Evolutionary conservation across 2,797 vertebrate genomes (phyloP).

Genomic region (Danio kyathit): DNA sequence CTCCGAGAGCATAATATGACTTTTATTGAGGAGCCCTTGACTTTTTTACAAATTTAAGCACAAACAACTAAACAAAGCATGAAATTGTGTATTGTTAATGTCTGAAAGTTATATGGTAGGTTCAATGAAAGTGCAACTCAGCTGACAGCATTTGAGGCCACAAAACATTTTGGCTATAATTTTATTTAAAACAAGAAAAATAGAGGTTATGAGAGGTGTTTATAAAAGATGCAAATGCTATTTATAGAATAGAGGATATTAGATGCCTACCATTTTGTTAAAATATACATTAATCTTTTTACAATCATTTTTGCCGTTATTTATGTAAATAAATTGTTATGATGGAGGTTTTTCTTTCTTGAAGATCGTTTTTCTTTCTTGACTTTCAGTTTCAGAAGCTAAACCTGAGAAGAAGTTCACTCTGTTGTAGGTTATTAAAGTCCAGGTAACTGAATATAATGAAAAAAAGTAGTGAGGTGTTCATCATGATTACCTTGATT

Average conservation of each 20-base stretch:
- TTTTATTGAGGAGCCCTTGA: conserved; percentile 23
- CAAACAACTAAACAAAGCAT: neutral
- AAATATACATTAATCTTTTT: neutral
- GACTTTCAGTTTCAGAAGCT: too few relatives aligned
- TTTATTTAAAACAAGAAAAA: neutral
- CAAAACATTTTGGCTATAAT: neutral
- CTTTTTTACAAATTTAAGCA: neutral
- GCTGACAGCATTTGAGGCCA: neutral
- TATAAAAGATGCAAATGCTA: neutral
- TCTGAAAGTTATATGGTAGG: neutral
- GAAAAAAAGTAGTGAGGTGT: conserved; percentile 4
- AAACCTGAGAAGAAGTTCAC: neutral
- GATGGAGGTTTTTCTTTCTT: too few relatives aligned
- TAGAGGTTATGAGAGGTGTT: neutral
- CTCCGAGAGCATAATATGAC: conserved; percentile 6
- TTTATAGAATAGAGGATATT: neutral
- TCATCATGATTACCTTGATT: conserved; percentile 20
- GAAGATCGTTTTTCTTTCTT: too few relatives aligned
- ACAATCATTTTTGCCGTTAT: neutral
- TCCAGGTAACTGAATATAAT: neutral
- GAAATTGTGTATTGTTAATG: neutral
- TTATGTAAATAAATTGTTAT: neutral
- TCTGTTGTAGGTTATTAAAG: neutral
- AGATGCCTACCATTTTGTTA: neutral
- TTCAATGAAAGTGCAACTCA: neutral